These are phyloP conservation scores for Polypterus senegalus DNA, from an alignment of 2,113 vertebrate genomes.

Conservation along the genomic window DNA sequence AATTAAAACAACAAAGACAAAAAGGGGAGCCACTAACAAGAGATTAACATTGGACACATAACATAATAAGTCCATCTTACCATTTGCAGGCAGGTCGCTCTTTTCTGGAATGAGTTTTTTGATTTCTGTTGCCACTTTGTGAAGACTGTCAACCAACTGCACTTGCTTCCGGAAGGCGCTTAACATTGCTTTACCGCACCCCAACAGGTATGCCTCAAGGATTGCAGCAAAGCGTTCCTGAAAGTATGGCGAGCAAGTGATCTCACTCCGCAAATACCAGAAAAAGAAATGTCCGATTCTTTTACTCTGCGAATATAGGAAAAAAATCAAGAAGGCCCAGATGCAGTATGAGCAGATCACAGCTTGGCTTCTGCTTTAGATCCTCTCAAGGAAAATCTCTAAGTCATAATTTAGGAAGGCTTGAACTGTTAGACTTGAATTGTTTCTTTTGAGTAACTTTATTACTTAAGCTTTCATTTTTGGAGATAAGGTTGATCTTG, in stretches of 20 bases:
- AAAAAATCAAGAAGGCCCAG: background rate
- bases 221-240: conserved; percentile 54
- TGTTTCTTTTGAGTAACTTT: too few species aligned
- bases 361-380: too few species aligned
- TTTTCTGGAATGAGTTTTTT: conserved; percentile 47
- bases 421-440: too few species aligned
- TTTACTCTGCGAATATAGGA: conserved; percentile 43
- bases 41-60: too few species aligned
- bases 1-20: too few species aligned
- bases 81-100: conserved; percentile 36
- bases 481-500: too few species aligned
- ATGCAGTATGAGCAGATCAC: too few species aligned
- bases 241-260: conserved; percentile 45
- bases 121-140: conserved; percentile 33
- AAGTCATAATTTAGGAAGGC: too few species aligned
- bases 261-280: conserved; percentile 58
- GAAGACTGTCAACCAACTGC: conserved; percentile 38
- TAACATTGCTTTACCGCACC: conserved; percentile 49
- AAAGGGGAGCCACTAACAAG: too few species aligned
- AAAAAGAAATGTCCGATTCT: conserved; percentile 64
- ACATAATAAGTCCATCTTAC: conserved; percentile 20
- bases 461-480: too few species aligned
- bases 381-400: too few species aligned
- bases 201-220: conserved; percentile 55
- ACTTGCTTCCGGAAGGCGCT: conserved; percentile 44